phyloP scores from a whole-genome alignment of 2,797 vertebrate species.

The Myotis daubentonii region DNA sequence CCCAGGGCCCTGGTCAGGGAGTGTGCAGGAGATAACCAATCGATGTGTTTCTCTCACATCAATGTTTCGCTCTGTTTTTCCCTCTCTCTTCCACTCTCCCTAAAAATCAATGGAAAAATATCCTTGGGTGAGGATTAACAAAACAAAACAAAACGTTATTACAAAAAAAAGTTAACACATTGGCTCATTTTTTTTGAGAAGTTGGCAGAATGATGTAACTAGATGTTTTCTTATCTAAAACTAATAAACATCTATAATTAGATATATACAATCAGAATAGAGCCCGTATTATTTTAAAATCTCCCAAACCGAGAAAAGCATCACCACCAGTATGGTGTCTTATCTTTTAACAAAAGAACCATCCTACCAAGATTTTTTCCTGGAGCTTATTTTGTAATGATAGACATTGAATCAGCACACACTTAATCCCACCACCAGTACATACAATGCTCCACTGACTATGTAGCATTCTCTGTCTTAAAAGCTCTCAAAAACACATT shows the following conservation, averaged over 20 bases:
- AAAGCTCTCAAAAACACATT: background rate
- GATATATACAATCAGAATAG: background rate
- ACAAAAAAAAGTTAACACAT: background rate
- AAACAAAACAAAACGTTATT: background rate
- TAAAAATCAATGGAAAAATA: too few species aligned
- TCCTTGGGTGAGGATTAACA: too few species aligned
- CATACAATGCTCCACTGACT: background rate
- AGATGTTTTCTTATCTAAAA: background rate
- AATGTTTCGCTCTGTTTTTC: too few species aligned
- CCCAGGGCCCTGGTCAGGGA: too few species aligned
- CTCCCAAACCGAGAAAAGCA: background rate
- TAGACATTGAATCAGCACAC: background rate
- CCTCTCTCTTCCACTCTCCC: too few species aligned
- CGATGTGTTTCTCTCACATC: too few species aligned
- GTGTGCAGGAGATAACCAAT: too few species aligned
- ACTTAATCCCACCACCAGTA: background rate
- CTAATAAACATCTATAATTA: background rate
- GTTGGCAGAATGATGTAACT: constrained; percentile 4
- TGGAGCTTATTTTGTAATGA: constrained; percentile 33
- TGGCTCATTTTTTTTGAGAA: background rate
- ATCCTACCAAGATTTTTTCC: background rate
- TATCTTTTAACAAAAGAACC: constrained; percentile 23
- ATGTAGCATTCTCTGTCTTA: background rate
- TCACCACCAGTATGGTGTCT: background rate
- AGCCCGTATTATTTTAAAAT: background rate